Conservation (phyloP, 2,113 vertebrate species). For the Dasyurus viverrinus region DNA sequence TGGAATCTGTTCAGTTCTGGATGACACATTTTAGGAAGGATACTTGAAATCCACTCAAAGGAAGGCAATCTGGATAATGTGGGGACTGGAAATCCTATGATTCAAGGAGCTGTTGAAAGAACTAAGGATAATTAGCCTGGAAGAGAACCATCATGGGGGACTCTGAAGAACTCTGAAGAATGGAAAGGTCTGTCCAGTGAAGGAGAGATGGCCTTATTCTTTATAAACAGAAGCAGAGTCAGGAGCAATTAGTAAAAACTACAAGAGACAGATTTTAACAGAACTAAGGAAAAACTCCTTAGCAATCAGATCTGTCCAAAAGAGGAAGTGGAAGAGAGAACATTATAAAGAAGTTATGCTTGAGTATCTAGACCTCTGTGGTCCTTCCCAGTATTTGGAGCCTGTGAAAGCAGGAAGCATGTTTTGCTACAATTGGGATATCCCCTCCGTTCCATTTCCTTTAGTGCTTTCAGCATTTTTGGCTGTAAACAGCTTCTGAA, state of each 20-base stretch:
- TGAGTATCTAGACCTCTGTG: neutral
- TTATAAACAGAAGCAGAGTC: neutral
- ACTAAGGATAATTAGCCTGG: neutral
- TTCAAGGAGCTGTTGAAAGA: neutral
- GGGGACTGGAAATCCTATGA: neutral
- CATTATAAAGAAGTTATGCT: neutral
- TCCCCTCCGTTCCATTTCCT: neutral
- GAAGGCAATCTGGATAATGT: neutral
- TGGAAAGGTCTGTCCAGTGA: neutral
- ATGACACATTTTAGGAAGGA: neutral
- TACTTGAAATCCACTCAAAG: neutral
- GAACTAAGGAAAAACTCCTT: neutral
- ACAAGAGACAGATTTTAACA: neutral
- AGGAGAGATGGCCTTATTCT: neutral
- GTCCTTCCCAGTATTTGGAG: neutral
- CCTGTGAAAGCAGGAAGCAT: neutral
- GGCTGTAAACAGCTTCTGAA: neutral
- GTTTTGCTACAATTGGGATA: neutral
- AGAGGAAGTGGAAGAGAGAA: neutral
- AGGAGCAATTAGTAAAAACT: neutral
- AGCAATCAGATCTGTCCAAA: neutral
- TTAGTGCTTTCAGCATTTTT: conserved; percentile 21
- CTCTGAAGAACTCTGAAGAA: neutral
- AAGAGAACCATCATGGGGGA: neutral
- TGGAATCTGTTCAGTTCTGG: neutral